These are phyloP conservation scores for Hypomesus transpacificus DNA, from an alignment of 2,113 vertebrate species.

Conservation along the genomic window DNA sequence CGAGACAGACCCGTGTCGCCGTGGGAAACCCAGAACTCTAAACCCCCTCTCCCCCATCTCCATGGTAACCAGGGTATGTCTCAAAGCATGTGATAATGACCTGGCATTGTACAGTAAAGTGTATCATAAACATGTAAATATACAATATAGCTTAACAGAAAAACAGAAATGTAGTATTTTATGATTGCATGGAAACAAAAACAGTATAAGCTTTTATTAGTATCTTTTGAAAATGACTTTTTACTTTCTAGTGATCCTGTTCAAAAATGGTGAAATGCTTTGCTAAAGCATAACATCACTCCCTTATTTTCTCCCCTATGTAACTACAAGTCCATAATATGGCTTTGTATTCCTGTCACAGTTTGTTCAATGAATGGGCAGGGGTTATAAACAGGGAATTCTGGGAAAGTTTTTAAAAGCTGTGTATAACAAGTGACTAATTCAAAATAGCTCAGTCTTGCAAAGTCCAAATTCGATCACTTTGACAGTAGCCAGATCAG, in stretches of 20 bases:
- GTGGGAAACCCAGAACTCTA: no score
- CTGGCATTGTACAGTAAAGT: constrained; percentile 81
- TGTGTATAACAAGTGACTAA: constrained; percentile 31
- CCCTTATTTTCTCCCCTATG: background rate
- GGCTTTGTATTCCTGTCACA: constrained; percentile 57
- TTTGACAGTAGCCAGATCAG: constrained; percentile 35
- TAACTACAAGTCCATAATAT: no score
- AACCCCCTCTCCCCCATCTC: constrained; percentile 2
- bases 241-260: constrained; percentile 63
- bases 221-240: constrained; percentile 64
- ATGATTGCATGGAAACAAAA: constrained; percentile 86
- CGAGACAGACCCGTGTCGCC: no score
- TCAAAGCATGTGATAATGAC: constrained; percentile 35
- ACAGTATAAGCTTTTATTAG: constrained; percentile 81
- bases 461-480: no score
- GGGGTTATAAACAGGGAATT: constrained; percentile 8
- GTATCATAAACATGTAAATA: constrained; percentile 91
- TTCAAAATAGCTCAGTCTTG: no score
- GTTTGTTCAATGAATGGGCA: constrained; percentile 66
- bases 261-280: constrained; percentile 30
- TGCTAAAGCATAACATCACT: background rate
- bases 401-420: constrained; percentile 54
- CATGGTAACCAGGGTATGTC: constrained; percentile 20
- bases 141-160: constrained; percentile 71
- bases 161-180: constrained; percentile 86